Base-by-base conservation (phyloP, 2,113 vertebrate genomes). In the Albula goreensis region DNA sequence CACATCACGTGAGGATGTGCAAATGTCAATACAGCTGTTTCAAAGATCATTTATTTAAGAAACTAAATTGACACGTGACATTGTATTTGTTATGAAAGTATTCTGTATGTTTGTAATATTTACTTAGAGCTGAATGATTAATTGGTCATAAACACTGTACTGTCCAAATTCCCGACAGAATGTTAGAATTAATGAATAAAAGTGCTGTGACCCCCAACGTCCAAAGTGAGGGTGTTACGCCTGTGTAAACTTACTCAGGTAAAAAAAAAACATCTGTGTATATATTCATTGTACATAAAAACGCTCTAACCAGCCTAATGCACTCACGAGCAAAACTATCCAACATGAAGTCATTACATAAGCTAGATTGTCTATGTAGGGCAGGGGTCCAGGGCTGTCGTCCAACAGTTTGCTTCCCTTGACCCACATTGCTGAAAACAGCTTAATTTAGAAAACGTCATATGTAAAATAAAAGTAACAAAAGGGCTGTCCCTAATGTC, bases 281-380 rank as follows among this genome's bases (percentile, higher is more conserved):
- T 31, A 74, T 25, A 74, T 25, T 22, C 31, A 5, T 74, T 3
- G 8, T 74, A 31, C n/a, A 25, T 11, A 25, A 25, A 74, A 74
- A 10, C 22, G 22, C 70, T 74, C 10, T 22, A 31, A 74, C 70
- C n/a, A 31, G n/a, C n/a, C 10, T 31, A 25, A 74, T 74, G n/a
- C 70, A 31, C 70, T n/a, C 70, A 11, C n/a, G 70, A 31, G n/a
- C n/a, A 74, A 8, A 4, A 25, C 22, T 25, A n/a, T 74, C 70
- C 70, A 22, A 31, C 70, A n/a, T 74, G 19, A 31, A 74, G 70
- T 74, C 41, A 79, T 79, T 79, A 79, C 78, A 50, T 79, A 79
- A 79, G 78, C 31, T 8, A 79, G 49, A 79, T 25, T 31, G 25
- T 79, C 78, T 79, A 79, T 79, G 78, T 79, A 79, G 78, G 78